Conservation (phyloP, 2,113 vertebrate genomes). For the Psilopsiagon aymara region DNA sequence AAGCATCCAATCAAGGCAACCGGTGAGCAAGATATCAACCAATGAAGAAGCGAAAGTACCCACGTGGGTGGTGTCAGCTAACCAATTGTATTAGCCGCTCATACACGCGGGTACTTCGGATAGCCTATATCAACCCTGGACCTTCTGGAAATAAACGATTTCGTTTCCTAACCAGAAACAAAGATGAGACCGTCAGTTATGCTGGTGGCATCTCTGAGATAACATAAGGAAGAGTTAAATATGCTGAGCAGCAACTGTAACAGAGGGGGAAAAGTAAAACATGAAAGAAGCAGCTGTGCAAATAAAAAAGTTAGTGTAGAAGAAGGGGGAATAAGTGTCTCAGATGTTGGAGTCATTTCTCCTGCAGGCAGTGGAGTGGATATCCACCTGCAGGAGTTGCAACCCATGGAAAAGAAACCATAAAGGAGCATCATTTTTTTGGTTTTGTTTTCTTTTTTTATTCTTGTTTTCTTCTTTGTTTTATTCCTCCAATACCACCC, state of each 20-base stretch:
- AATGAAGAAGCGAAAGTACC: no score
- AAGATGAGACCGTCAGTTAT: neutral
- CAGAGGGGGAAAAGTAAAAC: neutral
- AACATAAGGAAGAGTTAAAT: neutral
- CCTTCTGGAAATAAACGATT: no score
- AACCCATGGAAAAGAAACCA: neutral
- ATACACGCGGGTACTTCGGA: no score
- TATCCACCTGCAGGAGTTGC: neutral
- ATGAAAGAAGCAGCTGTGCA: neutral
- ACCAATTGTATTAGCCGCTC: no score
- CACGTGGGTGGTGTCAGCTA: no score
- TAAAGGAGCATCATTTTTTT: neutral
- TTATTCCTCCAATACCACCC: neutral
- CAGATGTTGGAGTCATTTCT: accelerated
- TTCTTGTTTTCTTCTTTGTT: neutral
- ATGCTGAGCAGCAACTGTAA: neutral
- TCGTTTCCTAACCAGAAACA: neutral
- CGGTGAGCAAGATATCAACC: no score
- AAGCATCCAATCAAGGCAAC: no score
- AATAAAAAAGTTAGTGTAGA: neutral
- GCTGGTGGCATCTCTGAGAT: neutral
- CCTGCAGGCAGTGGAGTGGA: neutral
- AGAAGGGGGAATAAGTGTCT: accelerated
- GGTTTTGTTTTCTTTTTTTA: neutral
- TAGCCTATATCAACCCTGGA: no score